These are phyloP conservation scores for Drosophila simulans DNA, from an alignment of 1,140 invertebrate genomes.

Conservation along the genomic window DNA sequence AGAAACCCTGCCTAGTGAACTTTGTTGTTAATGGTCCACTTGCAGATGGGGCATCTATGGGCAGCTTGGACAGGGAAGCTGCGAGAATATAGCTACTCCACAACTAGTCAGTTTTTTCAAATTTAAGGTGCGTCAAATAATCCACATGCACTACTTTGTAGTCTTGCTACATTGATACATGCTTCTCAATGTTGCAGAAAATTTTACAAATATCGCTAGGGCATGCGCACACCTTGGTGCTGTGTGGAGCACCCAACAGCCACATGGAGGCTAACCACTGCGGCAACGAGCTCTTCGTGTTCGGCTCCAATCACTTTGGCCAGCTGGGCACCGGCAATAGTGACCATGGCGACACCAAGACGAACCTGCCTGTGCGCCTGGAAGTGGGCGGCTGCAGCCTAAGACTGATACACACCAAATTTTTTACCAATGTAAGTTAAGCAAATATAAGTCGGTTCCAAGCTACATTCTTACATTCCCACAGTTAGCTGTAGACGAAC, in stretches of 20 bases:
- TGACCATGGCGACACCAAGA: constrained; percentile 64
- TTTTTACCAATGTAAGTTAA: constrained; percentile 92
- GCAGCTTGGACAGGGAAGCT: constrained; percentile 91
- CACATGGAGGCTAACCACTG: constrained; percentile 52
- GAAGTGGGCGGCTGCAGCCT: constrained; percentile 86
- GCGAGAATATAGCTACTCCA: constrained; percentile 88
- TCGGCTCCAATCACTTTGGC: constrained; percentile 92
- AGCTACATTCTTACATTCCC: constrained; percentile 28
- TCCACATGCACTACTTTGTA: too few species aligned
- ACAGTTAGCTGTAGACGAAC: constrained; percentile 89
- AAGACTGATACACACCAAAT: constrained; percentile 89
- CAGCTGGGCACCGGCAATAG: constrained; percentile 89
- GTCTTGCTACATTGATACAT: background rate
- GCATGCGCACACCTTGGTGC: constrained; percentile 90
- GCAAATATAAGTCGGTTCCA: too few species aligned
- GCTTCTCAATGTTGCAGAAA: constrained; percentile 56
- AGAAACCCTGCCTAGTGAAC: background rate
- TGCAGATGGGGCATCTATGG: constrained; percentile 92
- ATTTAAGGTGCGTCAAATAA: constrained; percentile 78
- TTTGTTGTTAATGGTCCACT: background rate
- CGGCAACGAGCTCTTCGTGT: constrained; percentile 88
- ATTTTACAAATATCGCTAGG: constrained; percentile 88
- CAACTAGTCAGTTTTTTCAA: constrained; percentile 86
- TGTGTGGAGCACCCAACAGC: constrained; percentile 79
- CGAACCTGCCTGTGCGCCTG: constrained; percentile 86